Evolutionary conservation across 2,113 vertebrate species (phyloP).

Genomic region (Mesitornis unicolor): DNA sequence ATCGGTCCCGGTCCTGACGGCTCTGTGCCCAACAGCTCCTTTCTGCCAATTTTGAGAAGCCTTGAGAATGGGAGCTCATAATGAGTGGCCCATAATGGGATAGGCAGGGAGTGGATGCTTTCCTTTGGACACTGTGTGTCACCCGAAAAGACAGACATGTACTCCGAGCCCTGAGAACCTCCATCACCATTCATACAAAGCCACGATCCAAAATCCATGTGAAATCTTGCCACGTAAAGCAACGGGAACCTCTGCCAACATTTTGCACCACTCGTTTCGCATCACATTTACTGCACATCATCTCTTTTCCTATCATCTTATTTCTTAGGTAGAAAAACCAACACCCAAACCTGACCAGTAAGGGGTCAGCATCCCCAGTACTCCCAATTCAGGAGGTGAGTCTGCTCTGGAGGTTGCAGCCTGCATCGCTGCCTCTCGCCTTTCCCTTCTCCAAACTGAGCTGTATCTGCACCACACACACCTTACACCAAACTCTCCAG

Average conservation of each 20-base stretch:
- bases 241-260: neutral
- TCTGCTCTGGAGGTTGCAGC: fast-evolving
- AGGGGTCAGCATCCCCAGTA: neutral
- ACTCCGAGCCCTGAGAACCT: no score
- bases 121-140: no score
- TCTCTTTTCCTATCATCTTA: neutral
- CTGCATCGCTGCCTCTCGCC: neutral
- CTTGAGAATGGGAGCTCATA: no score
- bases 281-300: fast-evolving
- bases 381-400: neutral
- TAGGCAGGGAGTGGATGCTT: no score
- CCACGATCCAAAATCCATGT: no score
- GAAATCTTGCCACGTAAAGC: no score
- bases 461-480: neutral
- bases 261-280: fast-evolving
- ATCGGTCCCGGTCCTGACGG: no score
- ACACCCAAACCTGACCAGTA: fast-evolving
- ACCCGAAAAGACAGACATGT: no score
- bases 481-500: neutral
- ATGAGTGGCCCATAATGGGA: no score
- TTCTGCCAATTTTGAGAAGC: no score
- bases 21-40: no score
- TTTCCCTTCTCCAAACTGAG: neutral
- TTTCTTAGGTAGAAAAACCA: neutral
- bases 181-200: no score